Evolutionary conservation across 2,113 vertebrate genomes (phyloP).

Genomic region (Chroicocephalus ridibundus): DNA sequence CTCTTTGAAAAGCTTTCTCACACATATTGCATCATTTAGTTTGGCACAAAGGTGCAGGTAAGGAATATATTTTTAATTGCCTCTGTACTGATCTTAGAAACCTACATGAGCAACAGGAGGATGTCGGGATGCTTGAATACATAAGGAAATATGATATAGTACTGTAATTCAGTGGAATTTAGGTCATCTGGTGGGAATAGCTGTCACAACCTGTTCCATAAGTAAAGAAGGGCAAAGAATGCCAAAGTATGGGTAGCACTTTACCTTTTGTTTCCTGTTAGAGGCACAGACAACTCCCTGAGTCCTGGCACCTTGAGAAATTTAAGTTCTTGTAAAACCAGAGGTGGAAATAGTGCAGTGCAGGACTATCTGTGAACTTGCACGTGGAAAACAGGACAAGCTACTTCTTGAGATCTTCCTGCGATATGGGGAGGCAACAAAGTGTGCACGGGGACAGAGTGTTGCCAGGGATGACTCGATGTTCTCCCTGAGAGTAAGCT

Average conservation of each 20-base stretch:
- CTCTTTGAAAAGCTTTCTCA: neutral
- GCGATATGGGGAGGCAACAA: neutral
- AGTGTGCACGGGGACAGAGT: neutral
- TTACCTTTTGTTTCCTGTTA: neutral
- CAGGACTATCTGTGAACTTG: neutral
- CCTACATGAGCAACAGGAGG: neutral
- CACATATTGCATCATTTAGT: neutral
- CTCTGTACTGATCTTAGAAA: neutral
- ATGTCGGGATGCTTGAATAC: neutral
- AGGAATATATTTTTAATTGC: neutral
- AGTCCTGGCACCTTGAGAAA: neutral
- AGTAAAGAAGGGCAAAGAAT: neutral
- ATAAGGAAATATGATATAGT: neutral
- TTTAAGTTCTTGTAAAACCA: neutral
- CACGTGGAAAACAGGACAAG: neutral
- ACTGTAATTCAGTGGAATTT: neutral
- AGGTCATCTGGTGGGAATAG: neutral
- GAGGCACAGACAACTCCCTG: neutral
- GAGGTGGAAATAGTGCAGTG: neutral
- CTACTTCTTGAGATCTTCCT: neutral
- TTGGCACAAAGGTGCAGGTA: neutral
- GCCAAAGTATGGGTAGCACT: fast-evolving
- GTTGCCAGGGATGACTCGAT: neutral
- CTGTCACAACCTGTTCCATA: neutral
- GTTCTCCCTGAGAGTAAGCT: neutral